Percentiles rank a stretch among this genome's conserved stretches.
Evolutionary conservation across 1,140 invertebrate species (phyloP).

Genomic region (Anastrepha obliqua): DNA sequence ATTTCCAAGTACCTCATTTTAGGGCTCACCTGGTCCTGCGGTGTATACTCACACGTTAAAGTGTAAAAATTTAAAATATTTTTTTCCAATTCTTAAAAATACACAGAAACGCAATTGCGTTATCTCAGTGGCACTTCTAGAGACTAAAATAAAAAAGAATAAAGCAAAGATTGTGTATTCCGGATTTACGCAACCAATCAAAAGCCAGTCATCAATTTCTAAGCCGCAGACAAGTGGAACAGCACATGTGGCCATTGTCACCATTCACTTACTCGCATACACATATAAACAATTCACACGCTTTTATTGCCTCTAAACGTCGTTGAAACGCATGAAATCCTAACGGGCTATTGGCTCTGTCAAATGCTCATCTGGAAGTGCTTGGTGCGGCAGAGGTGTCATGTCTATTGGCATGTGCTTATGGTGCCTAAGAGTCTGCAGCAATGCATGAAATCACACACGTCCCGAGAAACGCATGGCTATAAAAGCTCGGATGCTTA

Average conservation of each 20-base stretch:
- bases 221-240: not conserved
- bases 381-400: too few species aligned
- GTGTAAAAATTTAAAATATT: too few species aligned
- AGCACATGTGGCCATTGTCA: not conserved
- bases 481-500: not conserved
- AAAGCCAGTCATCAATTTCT: not conserved
- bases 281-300: not conserved
- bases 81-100: too few species aligned
- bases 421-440: not conserved
- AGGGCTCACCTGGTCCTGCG: too few species aligned
- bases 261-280: too few species aligned
- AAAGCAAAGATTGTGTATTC: not conserved
- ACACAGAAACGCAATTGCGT: too few species aligned
- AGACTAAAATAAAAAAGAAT: too few species aligned
- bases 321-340: not conserved
- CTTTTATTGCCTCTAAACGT: conserved; percentile 1
- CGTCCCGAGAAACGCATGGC: not conserved
- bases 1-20: too few species aligned
- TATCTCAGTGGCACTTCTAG: too few species aligned
- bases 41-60: too few species aligned
- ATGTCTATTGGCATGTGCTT: conserved; percentile 1
- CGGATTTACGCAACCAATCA: not conserved
- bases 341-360: conserved; percentile 11
- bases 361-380: not conserved
- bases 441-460: not conserved